These are phyloP conservation scores for Semicossyphus pulcher DNA, from an alignment of 2,113 vertebrate species.

Conservation along the genomic window DNA sequence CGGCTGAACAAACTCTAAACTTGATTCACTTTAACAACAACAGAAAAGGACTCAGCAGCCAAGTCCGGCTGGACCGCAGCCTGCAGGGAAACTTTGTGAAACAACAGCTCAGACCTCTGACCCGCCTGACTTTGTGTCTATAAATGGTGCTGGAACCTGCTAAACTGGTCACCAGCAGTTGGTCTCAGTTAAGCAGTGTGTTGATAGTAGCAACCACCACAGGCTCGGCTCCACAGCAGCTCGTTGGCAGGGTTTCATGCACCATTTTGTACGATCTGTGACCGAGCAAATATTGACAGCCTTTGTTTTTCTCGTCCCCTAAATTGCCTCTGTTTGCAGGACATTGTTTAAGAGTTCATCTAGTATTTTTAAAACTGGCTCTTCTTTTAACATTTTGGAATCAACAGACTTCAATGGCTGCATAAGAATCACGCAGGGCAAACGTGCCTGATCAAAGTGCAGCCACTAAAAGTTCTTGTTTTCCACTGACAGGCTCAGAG, in stretches of 20 bases:
- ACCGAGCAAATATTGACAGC: background rate
- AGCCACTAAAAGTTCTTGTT: too few species aligned
- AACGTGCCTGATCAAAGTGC: too few species aligned
- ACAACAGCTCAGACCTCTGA: background rate
- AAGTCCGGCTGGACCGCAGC: slow-evolving; percentile 13
- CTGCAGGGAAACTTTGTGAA: background rate
- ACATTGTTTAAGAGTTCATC: background rate
- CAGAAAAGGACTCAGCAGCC: slow-evolving; percentile 2
- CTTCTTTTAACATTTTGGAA: too few species aligned
- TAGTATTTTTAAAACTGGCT: background rate
- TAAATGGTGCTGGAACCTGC: background rate
- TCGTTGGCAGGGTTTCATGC: background rate
- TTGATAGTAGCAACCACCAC: background rate
- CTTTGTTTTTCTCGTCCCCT: background rate
- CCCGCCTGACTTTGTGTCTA: background rate
- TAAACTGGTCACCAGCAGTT: background rate
- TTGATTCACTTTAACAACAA: slow-evolving; percentile 13
- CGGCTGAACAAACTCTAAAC: slow-evolving; percentile 30
- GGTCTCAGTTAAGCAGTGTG: background rate
- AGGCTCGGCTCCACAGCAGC: background rate
- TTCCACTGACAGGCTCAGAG: too few species aligned
- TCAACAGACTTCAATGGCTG: too few species aligned
- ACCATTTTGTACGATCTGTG: background rate
- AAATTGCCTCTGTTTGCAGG: background rate
- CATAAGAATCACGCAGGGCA: background rate